phyloP scores from a whole-genome alignment of 2,888 invertebrate genomes.

The Tetrapedia diversipes region DNA sequence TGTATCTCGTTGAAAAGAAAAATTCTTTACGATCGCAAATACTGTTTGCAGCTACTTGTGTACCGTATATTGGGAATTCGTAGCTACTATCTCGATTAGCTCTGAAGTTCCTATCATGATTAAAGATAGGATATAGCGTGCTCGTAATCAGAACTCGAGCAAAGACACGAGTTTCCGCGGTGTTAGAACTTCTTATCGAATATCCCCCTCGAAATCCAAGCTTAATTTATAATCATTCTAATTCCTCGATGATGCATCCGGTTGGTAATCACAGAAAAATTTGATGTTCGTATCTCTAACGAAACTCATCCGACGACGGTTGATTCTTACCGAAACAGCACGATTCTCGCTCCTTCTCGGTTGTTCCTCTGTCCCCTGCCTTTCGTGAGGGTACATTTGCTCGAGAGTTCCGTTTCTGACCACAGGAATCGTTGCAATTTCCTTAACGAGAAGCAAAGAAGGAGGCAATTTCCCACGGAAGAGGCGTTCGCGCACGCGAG shows the following conservation, averaged over 20 bases:
- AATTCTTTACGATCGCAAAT: too few relatives aligned
- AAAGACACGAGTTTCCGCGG: not conserved
- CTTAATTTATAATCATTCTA: too few relatives aligned
- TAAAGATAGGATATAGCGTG: not conserved
- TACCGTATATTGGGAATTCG: not conserved
- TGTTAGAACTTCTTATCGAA: too few relatives aligned
- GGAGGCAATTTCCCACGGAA: constrained; percentile 46
- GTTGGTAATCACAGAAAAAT: too few relatives aligned
- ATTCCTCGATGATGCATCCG: too few relatives aligned
- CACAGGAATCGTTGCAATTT: constrained; percentile 45
- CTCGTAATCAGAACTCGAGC: not conserved
- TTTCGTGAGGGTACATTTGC: not conserved
- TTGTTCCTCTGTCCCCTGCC: not conserved
- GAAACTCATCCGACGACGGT: too few relatives aligned
- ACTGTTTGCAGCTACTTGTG: too few relatives aligned
- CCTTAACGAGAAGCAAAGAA: constrained; percentile 44
- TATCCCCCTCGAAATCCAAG: too few relatives aligned
- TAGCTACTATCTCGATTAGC: not conserved
- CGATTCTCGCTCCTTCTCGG: not conserved
- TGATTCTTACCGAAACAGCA: not conserved
- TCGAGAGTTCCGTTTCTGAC: not conserved
- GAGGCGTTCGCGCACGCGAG: constrained; percentile 40
- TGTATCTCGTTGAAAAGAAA: too few relatives aligned
- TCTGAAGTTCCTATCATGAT: not conserved
- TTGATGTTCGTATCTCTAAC: too few relatives aligned